These are phyloP conservation scores for Agonum fuliginosum DNA, from an alignment of 2,888 invertebrate genomes.

Conservation along the genomic window DNA sequence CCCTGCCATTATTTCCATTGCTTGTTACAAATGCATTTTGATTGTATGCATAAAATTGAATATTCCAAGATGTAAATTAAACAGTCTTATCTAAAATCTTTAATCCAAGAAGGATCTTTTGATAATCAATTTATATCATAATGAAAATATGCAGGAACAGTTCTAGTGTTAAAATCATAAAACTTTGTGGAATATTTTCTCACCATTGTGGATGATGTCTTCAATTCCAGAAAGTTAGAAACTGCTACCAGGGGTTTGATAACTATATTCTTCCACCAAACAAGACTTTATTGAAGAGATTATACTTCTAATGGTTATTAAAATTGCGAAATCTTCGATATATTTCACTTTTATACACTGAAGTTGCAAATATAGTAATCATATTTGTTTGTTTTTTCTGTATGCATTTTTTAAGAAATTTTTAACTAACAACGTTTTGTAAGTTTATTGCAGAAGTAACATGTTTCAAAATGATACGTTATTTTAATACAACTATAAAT, in stretches of 20 bases:
- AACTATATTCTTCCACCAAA: conserved; percentile 4
- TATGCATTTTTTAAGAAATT: too few species aligned
- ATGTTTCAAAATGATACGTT: too few species aligned
- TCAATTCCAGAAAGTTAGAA: conserved; percentile 22
- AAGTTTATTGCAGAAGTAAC: too few species aligned
- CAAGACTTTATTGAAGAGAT: neutral
- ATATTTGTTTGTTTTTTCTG: too few species aligned
- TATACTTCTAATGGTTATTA: neutral
- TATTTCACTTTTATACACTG: neutral
- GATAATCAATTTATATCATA: neutral
- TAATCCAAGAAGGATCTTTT: neutral
- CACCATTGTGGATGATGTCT: conserved; percentile 1
- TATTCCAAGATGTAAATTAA: too few species aligned
- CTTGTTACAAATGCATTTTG: too few species aligned
- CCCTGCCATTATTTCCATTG: too few species aligned
- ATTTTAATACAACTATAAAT: too few species aligned
- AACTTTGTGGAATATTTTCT: conserved; percentile 20
- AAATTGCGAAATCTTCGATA: neutral
- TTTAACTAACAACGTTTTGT: too few species aligned
- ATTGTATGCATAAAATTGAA: too few species aligned
- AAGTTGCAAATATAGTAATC: too few species aligned
- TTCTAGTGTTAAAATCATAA: conserved; percentile 7
- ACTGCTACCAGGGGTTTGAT: neutral
- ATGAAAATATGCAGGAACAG: neutral
- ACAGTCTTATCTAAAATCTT: conserved; percentile 1